These are phyloP conservation scores for Tiliacea aurago DNA, from an alignment of 2,888 invertebrate species.

Conservation along the genomic window DNA sequence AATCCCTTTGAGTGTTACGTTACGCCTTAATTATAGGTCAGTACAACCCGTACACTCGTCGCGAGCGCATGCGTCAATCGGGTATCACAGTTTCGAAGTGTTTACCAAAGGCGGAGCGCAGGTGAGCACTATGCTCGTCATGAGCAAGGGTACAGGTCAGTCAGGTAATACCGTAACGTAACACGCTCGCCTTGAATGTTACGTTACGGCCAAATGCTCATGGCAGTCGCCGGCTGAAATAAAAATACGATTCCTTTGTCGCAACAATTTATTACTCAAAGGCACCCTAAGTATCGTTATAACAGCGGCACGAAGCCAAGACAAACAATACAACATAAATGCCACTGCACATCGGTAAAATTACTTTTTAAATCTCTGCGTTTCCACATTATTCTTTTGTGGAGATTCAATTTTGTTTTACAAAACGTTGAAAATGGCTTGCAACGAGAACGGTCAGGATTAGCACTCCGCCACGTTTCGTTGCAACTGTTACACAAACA, in stretches of 20 bases:
- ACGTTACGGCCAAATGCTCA: too few species aligned
- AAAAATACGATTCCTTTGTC: slow-evolving; percentile 26
- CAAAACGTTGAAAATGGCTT: slow-evolving; percentile 48
- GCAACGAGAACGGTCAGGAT: slow-evolving; percentile 18
- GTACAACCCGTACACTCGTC: too few species aligned
- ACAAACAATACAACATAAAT: slow-evolving; percentile 39
- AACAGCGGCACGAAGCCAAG: slow-evolving; percentile 27
- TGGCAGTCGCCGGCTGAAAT: too few species aligned
- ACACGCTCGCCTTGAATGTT: too few species aligned
- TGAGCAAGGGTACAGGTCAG: too few species aligned
- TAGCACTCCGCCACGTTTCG: slow-evolving; percentile 58
- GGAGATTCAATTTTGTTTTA: slow-evolving; percentile 46
- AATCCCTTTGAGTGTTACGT: too few species aligned
- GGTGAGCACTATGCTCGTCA: too few species aligned
- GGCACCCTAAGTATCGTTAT: slow-evolving; percentile 1
- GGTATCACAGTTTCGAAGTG: too few species aligned
- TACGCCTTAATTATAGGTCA: too few species aligned
- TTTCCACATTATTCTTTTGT: slow-evolving; percentile 35
- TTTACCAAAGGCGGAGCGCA: too few species aligned
- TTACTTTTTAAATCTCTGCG: slow-evolving; percentile 47
- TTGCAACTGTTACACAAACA: slow-evolving; percentile 48
- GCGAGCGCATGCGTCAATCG: too few species aligned
- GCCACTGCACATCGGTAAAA: slow-evolving; percentile 32
- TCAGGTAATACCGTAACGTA: too few species aligned
- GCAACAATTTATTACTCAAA: slow-evolving; percentile 35